phyloP scores from a whole-genome alignment of 1,140 invertebrate species.

The Drosophila baimaii region DNA sequence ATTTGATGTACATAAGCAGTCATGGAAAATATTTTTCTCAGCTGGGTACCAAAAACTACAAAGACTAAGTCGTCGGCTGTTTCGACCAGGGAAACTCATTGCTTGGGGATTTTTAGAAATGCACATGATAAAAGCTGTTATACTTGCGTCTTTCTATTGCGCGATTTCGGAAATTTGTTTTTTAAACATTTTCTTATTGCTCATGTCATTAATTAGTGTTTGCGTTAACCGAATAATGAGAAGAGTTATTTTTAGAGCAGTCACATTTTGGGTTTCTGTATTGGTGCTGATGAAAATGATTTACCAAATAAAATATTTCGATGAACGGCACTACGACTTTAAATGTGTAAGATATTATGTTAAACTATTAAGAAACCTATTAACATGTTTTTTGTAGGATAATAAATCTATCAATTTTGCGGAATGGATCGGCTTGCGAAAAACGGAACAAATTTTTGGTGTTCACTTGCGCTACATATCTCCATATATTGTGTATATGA shows the following conservation, averaged over 20 bases:
- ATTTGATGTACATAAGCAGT: conserved; percentile 10
- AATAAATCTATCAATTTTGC: conserved; percentile 89
- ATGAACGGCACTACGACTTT: conserved; percentile 86
- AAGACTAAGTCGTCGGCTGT: conserved; percentile 28
- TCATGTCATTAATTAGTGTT: conserved; percentile 90
- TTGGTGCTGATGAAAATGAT: conserved; percentile 96
- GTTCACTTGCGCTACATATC: conserved; percentile 89
- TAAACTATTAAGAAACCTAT: background rate
- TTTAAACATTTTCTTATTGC: conserved; percentile 89
- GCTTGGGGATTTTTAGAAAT: conserved; percentile 94
- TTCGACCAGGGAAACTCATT: conserved; percentile 57
- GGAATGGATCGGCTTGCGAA: conserved; percentile 94
- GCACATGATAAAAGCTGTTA: conserved; percentile 95
- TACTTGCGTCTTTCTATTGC: conserved; percentile 88
- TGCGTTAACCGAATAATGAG: conserved; percentile 88
- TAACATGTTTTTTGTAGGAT: conserved; percentile 21
- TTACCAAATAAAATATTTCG: conserved; percentile 96
- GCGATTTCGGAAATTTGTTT: conserved; percentile 63
- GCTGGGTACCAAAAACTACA: conserved; percentile 27
- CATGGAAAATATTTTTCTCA: conserved; percentile 45
- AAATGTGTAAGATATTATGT: conserved; percentile 49
- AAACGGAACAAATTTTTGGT: conserved; percentile 85
- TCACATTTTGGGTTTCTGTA: conserved; percentile 90
- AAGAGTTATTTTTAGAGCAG: conserved; percentile 89
- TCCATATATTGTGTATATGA: conserved; percentile 93